Percentiles rank a stretch among this genome's conserved stretches.
Conservation (phyloP, 1,140 invertebrate species). For the Probaryconus sp. region DNA sequence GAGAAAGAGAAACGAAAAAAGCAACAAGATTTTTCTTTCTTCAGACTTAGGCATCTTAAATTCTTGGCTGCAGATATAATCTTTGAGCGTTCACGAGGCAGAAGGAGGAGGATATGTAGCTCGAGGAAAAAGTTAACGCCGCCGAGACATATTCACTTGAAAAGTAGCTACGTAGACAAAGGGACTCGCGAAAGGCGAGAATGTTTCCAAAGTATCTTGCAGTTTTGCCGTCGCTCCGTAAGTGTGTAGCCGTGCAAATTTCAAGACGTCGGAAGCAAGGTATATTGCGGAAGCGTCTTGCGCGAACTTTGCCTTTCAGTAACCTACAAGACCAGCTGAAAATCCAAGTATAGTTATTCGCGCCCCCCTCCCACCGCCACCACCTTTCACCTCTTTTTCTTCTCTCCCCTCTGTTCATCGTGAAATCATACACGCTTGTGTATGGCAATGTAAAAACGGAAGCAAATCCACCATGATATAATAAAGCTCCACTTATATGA, state of each 20-base stretch:
- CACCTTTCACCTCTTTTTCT: too few relatives aligned
- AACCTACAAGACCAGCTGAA: slow-evolving; percentile 17
- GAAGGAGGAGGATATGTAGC: not conserved
- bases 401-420: too few relatives aligned
- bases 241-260: not conserved
- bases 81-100: not conserved
- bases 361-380: too few relatives aligned
- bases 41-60: too few relatives aligned
- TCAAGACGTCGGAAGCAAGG: slow-evolving; percentile 18
- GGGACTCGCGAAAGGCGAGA: slow-evolving; percentile 4
- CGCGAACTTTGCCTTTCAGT: slow-evolving; percentile 24
- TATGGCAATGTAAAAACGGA: too few relatives aligned
- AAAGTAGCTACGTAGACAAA: slow-evolving; percentile 16
- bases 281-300: slow-evolving; percentile 26
- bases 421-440: too few relatives aligned
- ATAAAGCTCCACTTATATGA: too few relatives aligned
- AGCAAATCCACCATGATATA: too few relatives aligned
- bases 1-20: slow-evolving; percentile 4
- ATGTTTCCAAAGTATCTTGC: slow-evolving; percentile 15
- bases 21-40: not conserved
- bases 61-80: too few relatives aligned
- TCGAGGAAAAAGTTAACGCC: slow-evolving; percentile 12
- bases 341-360: too few relatives aligned
- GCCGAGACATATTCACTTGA: slow-evolving; percentile 23
- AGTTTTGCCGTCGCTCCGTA: not conserved